Evolutionary conservation across 2,113 vertebrate genomes (phyloP).

Genomic region (Dendropsophus ebraccatus): DNA sequence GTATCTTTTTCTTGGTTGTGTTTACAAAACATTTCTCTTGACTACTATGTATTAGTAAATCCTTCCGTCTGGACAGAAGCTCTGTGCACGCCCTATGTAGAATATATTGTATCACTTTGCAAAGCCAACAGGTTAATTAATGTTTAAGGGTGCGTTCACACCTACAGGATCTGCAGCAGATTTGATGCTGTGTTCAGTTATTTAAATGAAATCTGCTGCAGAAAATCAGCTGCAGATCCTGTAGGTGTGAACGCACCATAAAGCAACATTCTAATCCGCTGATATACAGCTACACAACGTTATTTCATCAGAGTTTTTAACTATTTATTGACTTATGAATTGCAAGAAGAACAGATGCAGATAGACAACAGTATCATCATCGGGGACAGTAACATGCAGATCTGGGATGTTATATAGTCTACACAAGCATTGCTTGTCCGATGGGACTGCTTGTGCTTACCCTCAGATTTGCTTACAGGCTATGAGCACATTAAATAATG

Average conservation of each 20-base stretch:
- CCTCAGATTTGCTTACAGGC: background rate
- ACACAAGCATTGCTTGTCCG: background rate
- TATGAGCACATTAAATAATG: constrained; percentile 25
- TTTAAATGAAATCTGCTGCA: no score
- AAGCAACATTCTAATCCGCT: background rate
- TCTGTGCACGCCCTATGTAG: background rate
- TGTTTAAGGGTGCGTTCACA: no score
- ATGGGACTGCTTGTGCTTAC: background rate
- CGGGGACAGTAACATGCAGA: background rate
- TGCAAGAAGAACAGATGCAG: background rate
- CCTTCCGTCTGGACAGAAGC: background rate
- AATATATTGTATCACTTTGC: background rate
- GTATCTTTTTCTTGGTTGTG: background rate
- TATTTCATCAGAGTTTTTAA: background rate
- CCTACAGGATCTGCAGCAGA: no score
- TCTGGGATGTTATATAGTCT: background rate
- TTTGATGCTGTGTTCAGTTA: no score
- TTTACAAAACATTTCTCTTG: constrained; percentile 26
- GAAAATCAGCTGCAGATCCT: no score
- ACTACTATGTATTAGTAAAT: background rate
- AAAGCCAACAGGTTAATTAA: background rate
- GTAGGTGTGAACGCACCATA: no score
- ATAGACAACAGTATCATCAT: background rate
- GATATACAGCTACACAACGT: background rate
- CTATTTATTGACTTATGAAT: background rate